Evolutionary conservation across 2,797 vertebrate species (phyloP).

Genomic region (Choloepus didactylus): DNA sequence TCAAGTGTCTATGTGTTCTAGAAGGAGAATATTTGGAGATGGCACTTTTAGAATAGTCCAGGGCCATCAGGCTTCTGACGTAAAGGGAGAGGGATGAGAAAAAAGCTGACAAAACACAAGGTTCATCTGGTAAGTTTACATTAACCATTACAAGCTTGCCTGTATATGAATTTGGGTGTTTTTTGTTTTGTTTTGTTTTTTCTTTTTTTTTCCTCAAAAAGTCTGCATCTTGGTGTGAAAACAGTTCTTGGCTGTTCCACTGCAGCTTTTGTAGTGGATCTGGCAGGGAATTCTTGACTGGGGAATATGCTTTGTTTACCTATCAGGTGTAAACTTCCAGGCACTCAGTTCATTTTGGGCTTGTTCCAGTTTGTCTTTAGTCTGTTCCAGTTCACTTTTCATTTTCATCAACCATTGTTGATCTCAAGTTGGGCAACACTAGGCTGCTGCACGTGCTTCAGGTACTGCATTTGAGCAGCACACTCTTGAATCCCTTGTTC

Average conservation of each 20-base stretch:
- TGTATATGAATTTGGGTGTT: constrained; percentile 95
- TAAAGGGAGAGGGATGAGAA: constrained; percentile 91
- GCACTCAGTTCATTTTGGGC: constrained; percentile 99
- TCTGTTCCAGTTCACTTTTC: constrained; percentile 99
- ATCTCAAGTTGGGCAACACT: constrained; percentile 98
- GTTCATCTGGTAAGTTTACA: constrained; percentile 99
- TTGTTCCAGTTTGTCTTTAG: constrained; percentile 99
- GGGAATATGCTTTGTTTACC: constrained; percentile 99
- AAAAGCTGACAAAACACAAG: constrained; percentile 98
- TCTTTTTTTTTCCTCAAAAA: constrained; percentile 91
- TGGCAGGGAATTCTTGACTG: constrained; percentile 98
- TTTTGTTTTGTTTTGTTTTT: constrained; percentile 79
- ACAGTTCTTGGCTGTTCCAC: constrained; percentile 98
- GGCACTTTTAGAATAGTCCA: constrained; percentile 99
- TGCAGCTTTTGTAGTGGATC: constrained; percentile 98
- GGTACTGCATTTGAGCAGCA: constrained; percentile 98
- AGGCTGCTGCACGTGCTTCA: constrained; percentile 99
- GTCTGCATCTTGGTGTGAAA: constrained; percentile 99
- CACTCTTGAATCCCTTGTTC: no score
- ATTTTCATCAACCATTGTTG: constrained; percentile 99
- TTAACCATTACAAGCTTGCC: constrained; percentile 97
- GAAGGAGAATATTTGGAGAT: constrained; percentile 90
- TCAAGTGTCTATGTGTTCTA: constrained; percentile 94
- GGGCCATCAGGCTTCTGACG: constrained; percentile 98
- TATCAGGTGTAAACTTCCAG: constrained; percentile 99